Evolutionary conservation across 1,140 invertebrate genomes (phyloP), one percentile per base, ranked within the genome.

Genomic region (Plodia interpunctella): DNA sequence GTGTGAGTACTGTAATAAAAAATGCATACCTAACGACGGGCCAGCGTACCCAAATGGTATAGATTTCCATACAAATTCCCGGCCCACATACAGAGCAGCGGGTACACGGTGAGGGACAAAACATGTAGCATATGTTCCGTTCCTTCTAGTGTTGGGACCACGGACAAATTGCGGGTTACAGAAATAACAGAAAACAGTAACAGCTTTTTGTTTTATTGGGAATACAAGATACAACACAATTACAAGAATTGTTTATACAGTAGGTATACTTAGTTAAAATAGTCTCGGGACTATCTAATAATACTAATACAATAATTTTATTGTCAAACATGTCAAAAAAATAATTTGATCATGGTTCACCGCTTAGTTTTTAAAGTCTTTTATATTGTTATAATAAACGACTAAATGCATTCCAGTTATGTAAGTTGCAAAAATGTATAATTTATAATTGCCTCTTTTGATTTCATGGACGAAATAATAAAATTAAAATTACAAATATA

Each of bases 271-370:
- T 63, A 70, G 57, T 63, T 70, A 65, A 59, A 70, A 66, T 74
- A 79, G 78, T 74, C 71, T 75, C 70, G 72, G 68, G 67, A 75
- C 74, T 77, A 78, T 58, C 70, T 79, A 78, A 76, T 81, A 81
- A 77, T 78, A 82, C 76, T 82, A 77, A 63, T 76, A 72, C 68
- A 74, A 71, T 76, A 69, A 74, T 68, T 76, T 82, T 82, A 82
- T 82, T 82, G 79, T 82, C 79, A 72, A 80, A 74, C 76, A 74
- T 78, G 76, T 76, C 66, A 74, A 78, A 75, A 59, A 59, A 76
- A 72, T 57, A 60, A 74, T 72, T 68, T 68, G 61, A 72, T 72
- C 72, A 67, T 68, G 59, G 44, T 55, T 19, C 28, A 49, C 11
- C 38, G n/a, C 38, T 60, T 55, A 38, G 19, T 19, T 53, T 25